Evolutionary conservation across 2,113 vertebrate genomes (phyloP), one percentile per base, ranked within the genome.

Genomic region (Zosterops pallidus): DNA sequence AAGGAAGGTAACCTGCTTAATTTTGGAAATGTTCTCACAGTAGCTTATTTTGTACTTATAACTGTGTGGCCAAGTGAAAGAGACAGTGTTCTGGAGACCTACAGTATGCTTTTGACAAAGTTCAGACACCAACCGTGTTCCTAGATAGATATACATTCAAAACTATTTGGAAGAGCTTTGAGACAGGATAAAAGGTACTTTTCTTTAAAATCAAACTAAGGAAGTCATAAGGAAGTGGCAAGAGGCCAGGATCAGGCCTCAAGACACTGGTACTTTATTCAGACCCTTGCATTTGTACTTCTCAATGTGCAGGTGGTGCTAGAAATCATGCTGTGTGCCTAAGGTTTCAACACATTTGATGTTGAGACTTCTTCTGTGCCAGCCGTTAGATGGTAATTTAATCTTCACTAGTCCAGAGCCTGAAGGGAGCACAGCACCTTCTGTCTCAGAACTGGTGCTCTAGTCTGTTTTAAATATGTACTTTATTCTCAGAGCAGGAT

Each of bases 1-100:
- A 49, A 85, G 88, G 42, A 88, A 69, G 85, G 88, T 57, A 93
- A 90, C 88, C 55, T 62, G 67, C 67, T 95, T 83, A 35, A 72
- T 86, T 93, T 85, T 86, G 83, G 82, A 21, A 70, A 70, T 42
- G 64, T 81, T 93, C 71, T 83, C 76, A 83, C n/a, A 57, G 71
- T 77, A 86, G 46, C 71, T 90, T 92, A 79, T 77, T 90, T 90
- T 83, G 65, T 49, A 25, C 49, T 56, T 84, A 20, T 39, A 86
- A 90, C 22, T 65, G 5, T 62, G 74, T 20, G 41, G 44, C 49
- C 70, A 93, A 87, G 79, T 35, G 87, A 91, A 93, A 76, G 44
- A 90, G 37, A 76, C 20, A 31, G 44, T 3, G 7, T 79, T 88
- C 57, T 85, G 85, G 53, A 90, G 63, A 90, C 59, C 67, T 86